A percentile compares a stretch with the other conserved stretches of the same genome.
phyloP scores from a whole-genome alignment of 2,113 vertebrate species.

The Cranoglanis bouderius region DNA sequence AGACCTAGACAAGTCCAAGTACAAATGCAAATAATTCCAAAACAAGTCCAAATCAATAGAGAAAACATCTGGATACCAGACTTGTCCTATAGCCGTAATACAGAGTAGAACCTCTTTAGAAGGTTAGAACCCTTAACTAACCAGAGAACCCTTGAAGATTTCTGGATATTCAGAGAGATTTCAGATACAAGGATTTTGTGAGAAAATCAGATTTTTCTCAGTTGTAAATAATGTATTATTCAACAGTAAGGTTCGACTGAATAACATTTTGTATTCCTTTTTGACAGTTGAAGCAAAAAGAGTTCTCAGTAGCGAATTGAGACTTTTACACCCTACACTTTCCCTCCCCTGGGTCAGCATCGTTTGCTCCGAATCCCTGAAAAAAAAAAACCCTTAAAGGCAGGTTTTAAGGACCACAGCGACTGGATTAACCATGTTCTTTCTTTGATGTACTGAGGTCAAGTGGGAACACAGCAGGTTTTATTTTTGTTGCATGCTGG shows the following conservation, averaged over 20 bases:
- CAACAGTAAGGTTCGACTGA: background rate
- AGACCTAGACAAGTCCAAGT: background rate
- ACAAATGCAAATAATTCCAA: background rate
- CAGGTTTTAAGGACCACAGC: background rate
- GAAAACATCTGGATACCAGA: background rate
- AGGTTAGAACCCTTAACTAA: background rate
- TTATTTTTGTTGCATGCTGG: slow-evolving; percentile 60
- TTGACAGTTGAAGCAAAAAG: background rate
- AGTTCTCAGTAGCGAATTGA: background rate
- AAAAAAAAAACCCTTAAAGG: background rate
- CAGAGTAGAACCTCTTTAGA: background rate
- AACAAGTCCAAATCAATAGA: background rate
- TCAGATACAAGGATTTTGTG: background rate
- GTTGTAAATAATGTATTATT: background rate
- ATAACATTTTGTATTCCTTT: background rate
- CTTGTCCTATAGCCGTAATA: too few relatives aligned
- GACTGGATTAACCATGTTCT: background rate
- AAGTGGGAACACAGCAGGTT: slow-evolving; percentile 48
- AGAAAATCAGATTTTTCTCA: background rate
- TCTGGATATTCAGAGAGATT: background rate
- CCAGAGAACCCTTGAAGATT: background rate
- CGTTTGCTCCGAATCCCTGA: background rate
- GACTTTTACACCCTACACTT: background rate
- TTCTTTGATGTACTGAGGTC: slow-evolving; percentile 12
- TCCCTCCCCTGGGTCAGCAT: background rate